Percentiles rank a stretch among this genome's conserved stretches.
Conservation (phyloP, 2,797 vertebrate genomes). For the Mycteria americana region DNA sequence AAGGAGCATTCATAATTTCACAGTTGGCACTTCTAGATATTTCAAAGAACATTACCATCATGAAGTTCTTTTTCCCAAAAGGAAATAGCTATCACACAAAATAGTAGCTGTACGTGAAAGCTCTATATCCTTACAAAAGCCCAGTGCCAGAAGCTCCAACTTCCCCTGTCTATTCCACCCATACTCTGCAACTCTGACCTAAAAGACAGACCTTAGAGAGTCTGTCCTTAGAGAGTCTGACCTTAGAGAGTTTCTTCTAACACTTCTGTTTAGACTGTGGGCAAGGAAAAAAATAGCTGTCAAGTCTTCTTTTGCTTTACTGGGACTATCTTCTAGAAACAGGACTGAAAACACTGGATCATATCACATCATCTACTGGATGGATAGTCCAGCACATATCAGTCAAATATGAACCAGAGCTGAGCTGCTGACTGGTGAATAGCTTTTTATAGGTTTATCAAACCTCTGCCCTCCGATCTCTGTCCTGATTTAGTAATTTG, state of each 20-base stretch:
- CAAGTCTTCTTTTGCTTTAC: neutral
- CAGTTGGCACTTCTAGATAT: neutral
- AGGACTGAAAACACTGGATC: neutral
- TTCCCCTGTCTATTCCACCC: neutral
- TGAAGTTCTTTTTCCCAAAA: neutral
- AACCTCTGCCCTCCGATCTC: neutral
- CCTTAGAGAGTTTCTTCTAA: neutral
- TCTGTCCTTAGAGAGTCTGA: neutral
- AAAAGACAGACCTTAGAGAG: neutral
- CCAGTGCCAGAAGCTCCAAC: neutral
- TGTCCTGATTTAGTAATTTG: neutral
- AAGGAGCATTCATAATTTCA: neutral
- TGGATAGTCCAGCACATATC: neutral
- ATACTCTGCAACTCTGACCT: neutral
- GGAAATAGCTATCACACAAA: neutral
- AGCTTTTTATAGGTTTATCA: neutral
- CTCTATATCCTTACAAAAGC: neutral
- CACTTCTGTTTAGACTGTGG: neutral
- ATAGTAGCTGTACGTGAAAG: neutral
- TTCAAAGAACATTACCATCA: neutral
- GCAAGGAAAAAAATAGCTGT: neutral
- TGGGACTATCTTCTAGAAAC: neutral
- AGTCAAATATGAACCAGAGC: neutral
- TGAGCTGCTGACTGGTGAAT: neutral
- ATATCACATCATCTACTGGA: neutral